phyloP scores from a whole-genome alignment of 2,888 invertebrate species.

The Caenorhabditis macrosperma region DNA sequence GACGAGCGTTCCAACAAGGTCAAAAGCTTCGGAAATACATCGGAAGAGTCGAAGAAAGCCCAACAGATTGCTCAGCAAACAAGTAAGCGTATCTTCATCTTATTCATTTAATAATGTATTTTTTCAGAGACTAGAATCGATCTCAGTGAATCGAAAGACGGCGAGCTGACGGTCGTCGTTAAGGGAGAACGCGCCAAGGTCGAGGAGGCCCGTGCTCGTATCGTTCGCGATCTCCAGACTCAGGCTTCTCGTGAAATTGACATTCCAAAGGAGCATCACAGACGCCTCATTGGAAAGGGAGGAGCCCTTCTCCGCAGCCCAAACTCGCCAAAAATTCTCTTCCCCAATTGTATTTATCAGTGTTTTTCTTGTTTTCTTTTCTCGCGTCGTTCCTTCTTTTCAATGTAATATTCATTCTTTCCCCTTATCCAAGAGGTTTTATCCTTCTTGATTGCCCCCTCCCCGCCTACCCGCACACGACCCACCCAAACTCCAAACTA shows the following conservation, averaged over 20 bases:
- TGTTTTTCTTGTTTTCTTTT: conserved; percentile 21
- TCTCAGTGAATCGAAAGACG: conserved; percentile 94
- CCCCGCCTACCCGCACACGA: not conserved
- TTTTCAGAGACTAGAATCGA: conserved; percentile 85
- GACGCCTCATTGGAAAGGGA: conserved; percentile 89
- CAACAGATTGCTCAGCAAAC: conserved; percentile 68
- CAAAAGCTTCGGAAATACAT: conserved; percentile 69
- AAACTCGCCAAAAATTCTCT: not conserved
- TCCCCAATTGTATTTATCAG: conserved; percentile 10
- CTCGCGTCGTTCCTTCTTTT: conserved; percentile 8
- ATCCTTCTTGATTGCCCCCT: too few species aligned
- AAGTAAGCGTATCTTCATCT: conserved; percentile 39
- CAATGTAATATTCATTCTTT: conserved; percentile 30
- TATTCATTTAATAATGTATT: not conserved
- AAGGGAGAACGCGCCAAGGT: conserved; percentile 92
- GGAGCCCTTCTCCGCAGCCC: conserved; percentile 86
- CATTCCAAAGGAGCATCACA: conserved; percentile 97
- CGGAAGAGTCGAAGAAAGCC: conserved; percentile 76
- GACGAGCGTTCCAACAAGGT: conserved; percentile 75
- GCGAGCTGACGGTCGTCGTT: conserved; percentile 94
- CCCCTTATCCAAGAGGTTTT: conserved; percentile 31
- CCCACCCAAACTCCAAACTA: not conserved
- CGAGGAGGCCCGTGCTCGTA: conserved; percentile 91
- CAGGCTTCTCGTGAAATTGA: conserved; percentile 87
- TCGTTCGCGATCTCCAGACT: conserved; percentile 94